A percentile compares a stretch with the other conserved stretches of the same genome.
These are phyloP conservation scores for Sandelia bainsii DNA, from an alignment of 2,797 vertebrate genomes.

Conservation along the genomic window DNA sequence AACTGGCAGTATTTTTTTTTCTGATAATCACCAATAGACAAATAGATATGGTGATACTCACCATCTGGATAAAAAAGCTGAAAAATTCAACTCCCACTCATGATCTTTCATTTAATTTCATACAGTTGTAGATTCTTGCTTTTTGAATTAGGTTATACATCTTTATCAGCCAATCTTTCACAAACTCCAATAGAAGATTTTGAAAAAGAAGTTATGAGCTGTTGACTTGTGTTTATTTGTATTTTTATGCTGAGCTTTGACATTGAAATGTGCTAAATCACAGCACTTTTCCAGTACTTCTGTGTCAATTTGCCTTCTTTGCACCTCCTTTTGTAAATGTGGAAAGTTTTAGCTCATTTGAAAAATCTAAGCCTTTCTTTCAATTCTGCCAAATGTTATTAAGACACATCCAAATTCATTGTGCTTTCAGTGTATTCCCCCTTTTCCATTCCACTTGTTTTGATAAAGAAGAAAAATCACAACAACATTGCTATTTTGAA, in stretches of 20 bases:
- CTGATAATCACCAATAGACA: not conserved
- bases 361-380: constrained; percentile 11
- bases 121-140: not conserved
- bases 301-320: not conserved
- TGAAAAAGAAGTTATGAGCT: not conserved
- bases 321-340: constrained; percentile 4
- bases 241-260: not conserved
- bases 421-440: constrained; percentile 24
- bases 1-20: not conserved
- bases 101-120: not conserved
- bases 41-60: not conserved
- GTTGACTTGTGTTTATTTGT: not conserved
- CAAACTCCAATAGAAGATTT: not conserved
- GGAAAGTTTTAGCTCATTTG: constrained; percentile 2
- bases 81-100: constrained; percentile 23
- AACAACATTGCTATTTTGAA: constrained; percentile 54
- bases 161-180: not conserved
- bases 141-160: constrained; percentile 10
- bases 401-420: constrained; percentile 21
- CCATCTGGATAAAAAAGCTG: constrained; percentile 15
- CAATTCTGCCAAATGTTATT: constrained; percentile 13
- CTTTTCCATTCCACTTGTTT: constrained; percentile 43
- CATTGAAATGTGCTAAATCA: constrained; percentile 5
- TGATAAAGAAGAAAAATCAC: constrained; percentile 43
- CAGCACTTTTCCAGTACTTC: not conserved